Conservation (phyloP, 2,113 vertebrate genomes). For the Sylvicapra grimmia region DNA sequence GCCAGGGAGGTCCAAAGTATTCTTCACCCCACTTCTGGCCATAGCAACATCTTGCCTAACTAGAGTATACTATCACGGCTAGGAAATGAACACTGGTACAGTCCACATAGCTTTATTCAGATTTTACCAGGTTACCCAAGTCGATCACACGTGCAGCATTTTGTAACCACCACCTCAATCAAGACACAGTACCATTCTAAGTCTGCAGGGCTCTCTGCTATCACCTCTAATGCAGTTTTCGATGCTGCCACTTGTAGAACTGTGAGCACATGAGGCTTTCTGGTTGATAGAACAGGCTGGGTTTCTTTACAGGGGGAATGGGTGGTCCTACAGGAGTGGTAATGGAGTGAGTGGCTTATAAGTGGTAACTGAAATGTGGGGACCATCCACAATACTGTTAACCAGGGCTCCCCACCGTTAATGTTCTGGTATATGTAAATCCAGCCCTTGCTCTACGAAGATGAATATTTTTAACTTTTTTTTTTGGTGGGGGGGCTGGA, state of each 20-base stretch:
- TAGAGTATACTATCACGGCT: neutral
- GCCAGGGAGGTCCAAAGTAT: neutral
- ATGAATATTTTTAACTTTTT: neutral
- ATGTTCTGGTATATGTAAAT: neutral
- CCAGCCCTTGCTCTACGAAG: neutral
- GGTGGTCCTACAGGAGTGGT: neutral
- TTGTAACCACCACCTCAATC: neutral
- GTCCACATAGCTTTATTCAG: neutral
- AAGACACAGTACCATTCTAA: neutral
- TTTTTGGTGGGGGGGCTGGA: neutral
- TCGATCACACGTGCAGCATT: neutral
- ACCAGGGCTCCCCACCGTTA: neutral
- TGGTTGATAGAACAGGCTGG: neutral
- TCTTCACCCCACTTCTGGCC: neutral
- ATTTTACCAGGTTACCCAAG: neutral
- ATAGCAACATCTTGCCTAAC: neutral
- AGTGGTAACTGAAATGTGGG: neutral
- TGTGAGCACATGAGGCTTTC: neutral
- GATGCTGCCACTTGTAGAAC: neutral
- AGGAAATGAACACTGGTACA: neutral
- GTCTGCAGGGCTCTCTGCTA: neutral
- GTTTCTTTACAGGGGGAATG: neutral
- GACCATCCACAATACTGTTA: neutral
- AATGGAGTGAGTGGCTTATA: neutral
- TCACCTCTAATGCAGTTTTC: neutral